Evolutionary conservation across 2,888 invertebrate species (phyloP).

Genomic region (Eupithecia dodoneata): DNA sequence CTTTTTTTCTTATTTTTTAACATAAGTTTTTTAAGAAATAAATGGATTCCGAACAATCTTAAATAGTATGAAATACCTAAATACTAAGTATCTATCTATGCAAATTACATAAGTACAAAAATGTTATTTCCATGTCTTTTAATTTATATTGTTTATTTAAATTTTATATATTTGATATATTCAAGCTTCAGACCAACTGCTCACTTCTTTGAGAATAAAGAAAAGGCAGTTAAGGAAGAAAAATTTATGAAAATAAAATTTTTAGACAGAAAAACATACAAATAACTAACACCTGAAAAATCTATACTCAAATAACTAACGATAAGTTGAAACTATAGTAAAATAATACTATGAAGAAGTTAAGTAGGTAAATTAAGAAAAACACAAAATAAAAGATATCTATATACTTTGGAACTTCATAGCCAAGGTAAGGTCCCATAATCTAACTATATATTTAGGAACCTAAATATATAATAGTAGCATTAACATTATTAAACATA

Average conservation of each 20-base stretch:
- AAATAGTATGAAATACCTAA: background rate
- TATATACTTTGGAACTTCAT: constrained; percentile 75
- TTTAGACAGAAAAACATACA: background rate
- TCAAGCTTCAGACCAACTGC: constrained; percentile 45
- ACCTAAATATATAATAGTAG: constrained; percentile 70
- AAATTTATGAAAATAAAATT: constrained; percentile 6
- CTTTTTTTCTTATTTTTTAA: background rate
- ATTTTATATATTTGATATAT: background rate
- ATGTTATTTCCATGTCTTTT: background rate
- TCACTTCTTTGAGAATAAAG: constrained; percentile 72
- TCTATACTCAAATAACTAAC: background rate
- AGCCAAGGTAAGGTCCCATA: constrained; percentile 67
- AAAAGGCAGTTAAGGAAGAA: constrained; percentile 60
- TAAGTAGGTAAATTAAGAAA: constrained; percentile 12
- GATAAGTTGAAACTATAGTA: background rate
- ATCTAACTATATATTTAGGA: constrained; percentile 74
- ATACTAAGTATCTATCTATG: background rate
- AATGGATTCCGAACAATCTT: background rate
- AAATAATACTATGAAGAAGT: background rate
- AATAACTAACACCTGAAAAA: background rate
- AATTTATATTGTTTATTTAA: background rate
- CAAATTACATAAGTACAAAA: background rate
- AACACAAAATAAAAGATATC: constrained; percentile 23
- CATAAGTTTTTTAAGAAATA: background rate
- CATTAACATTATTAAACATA: constrained; percentile 17